These are phyloP conservation scores for Zaprionus obscuricornis DNA, from an alignment of 2,888 invertebrate genomes.

Conservation along the genomic window DNA sequence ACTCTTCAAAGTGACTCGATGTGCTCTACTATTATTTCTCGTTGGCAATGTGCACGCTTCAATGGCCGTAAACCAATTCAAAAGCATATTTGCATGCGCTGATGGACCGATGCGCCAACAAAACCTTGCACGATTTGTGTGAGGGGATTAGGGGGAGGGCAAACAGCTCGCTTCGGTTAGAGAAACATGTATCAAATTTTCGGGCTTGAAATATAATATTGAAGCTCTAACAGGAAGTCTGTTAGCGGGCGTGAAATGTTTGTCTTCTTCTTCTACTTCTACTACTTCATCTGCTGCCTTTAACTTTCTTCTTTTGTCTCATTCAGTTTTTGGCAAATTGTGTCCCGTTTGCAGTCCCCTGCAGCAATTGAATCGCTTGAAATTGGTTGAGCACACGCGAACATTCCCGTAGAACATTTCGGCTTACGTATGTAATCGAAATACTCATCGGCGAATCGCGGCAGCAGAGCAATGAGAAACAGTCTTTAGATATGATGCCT, in stretches of 20 bases:
- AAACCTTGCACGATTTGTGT: too few species aligned
- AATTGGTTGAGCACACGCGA: slow-evolving; percentile 49
- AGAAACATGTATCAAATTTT: slow-evolving; percentile 34
- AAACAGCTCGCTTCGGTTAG: not conserved
- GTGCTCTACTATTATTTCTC: slow-evolving; percentile 15
- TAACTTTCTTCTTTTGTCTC: slow-evolving; percentile 25
- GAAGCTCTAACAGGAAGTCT: slow-evolving; percentile 45
- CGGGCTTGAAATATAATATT: slow-evolving; percentile 70
- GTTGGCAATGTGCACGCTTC: slow-evolving; percentile 59
- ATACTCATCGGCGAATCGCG: slow-evolving; percentile 49
- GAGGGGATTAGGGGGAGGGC: too few species aligned
- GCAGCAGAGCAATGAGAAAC: too few species aligned
- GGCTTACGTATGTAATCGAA: slow-evolving; percentile 64
- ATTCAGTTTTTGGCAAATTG: too few species aligned
- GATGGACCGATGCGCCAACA: slow-evolving; percentile 66
- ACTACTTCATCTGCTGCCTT: not conserved
- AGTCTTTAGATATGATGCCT: slow-evolving; percentile 37
- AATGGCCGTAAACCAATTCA: slow-evolving; percentile 74
- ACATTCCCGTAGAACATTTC: slow-evolving; percentile 28
- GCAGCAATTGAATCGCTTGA: slow-evolving; percentile 47
- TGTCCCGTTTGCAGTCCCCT: too few species aligned
- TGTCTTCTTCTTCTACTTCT: not conserved
- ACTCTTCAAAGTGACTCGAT: too few species aligned
- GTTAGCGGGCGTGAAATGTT: slow-evolving; percentile 55
- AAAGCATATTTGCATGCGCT: slow-evolving; percentile 76